Evolutionary conservation across 2,797 vertebrate species (phyloP), one percentile per base, ranked within the genome.

Genomic region (Novumbra hubbsi): DNA sequence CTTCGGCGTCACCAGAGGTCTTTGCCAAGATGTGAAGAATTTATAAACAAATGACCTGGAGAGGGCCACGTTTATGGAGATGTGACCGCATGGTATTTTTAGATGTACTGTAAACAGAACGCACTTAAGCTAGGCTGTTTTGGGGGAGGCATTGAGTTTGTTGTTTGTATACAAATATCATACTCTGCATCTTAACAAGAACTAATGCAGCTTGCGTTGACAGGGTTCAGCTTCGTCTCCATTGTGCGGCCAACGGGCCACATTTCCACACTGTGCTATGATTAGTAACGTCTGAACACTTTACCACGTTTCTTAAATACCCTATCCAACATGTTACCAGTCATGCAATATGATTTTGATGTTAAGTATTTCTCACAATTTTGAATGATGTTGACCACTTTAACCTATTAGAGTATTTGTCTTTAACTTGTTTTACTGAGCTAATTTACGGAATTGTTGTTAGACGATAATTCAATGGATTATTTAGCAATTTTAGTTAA

Each of bases 71-170:
- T 83, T 83, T 76, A 41, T 86, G 80, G 82, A 83, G 84, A 87
- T 64, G 76, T 81, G 83, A 78, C 83, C 80, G 30, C 70, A 72
- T 74, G 81, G 76, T 89, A 87, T 89, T 91, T 90, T 86, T 88
- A 86, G 87, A 83, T 15, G 73, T 28, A 72, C 57, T 38, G 85
- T 84, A 87, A 88, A 89, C 87, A 89, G 76, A 85, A 76, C 71
- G 60, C 83, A 80, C 77, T 83, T 45, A 48, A 74, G 72, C 80
- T 77, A 77, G 79, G 68, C 82, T 81, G 49, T 82, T 84, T 38
- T 3, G 1, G 41, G 41, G 41, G 41, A 45, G 41, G 41, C 12
- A 45, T 55, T 66, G 71, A 72, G 74, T 75, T 73, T 34, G 15
- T 11, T 11, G 11, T 68, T 45, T 68, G 5, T 68, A 19, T 68